Evolutionary conservation across 2,888 invertebrate genomes (phyloP).

Genomic region (Mesorhabditis sp.): DNA sequence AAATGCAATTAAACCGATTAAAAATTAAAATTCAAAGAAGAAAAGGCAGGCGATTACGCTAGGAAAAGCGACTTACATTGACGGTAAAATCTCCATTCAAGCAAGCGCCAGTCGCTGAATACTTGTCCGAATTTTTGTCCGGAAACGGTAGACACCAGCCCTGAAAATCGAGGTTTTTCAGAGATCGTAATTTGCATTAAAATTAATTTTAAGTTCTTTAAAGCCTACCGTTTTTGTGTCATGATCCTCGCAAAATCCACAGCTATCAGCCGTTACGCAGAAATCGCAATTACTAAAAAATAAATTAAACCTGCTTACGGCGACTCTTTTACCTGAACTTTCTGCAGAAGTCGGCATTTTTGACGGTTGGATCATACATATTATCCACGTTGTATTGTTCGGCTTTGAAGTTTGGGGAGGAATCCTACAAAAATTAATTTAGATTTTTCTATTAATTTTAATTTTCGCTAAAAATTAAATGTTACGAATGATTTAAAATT

Average conservation of each 20-base stretch:
- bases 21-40: not conserved
- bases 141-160: slow-evolving; percentile 38
- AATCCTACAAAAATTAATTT: slow-evolving; percentile 18
- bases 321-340: slow-evolving; percentile 7
- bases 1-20: not conserved
- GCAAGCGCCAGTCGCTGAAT: slow-evolving; percentile 33
- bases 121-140: slow-evolving; percentile 16
- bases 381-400: slow-evolving; percentile 14
- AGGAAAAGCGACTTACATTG: slow-evolving; percentile 16
- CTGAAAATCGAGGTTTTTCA: too few relatives aligned
- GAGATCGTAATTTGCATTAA: not conserved
- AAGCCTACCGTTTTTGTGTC: slow-evolving; percentile 19
- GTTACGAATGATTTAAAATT: too few relatives aligned
- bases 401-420: slow-evolving; percentile 14
- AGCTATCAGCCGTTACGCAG: slow-evolving; percentile 60
- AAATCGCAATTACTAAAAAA: slow-evolving; percentile 58
- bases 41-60: not conserved
- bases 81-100: slow-evolving; percentile 4
- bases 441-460: not conserved
- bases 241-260: slow-evolving; percentile 58
- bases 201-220: not conserved
- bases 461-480: not conserved
- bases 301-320: not conserved
- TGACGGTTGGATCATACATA: slow-evolving; percentile 14
- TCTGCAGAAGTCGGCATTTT: slow-evolving; percentile 20